phyloP scores from a whole-genome alignment of 2,888 invertebrate genomes.

The Andrena praecox region DNA sequence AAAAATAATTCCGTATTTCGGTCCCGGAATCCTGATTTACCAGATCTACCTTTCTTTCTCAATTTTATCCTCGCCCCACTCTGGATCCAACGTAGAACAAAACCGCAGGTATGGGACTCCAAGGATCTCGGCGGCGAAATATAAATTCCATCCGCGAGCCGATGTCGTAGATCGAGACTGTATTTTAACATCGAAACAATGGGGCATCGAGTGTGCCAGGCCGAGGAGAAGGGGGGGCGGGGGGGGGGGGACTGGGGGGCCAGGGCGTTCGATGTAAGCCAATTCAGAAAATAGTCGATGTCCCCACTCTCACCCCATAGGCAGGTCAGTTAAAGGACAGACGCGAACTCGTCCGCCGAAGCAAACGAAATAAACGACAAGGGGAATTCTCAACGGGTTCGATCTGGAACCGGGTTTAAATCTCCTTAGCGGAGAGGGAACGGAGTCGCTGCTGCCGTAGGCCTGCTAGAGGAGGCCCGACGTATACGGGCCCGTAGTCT shows the following conservation, averaged over 20 bases:
- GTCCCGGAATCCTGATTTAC: constrained; percentile 40
- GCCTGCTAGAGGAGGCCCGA: constrained; percentile 41
- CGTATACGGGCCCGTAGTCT: constrained; percentile 23
- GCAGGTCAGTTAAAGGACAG: constrained; percentile 56
- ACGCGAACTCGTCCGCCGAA: constrained; percentile 28
- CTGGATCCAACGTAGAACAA: neutral
- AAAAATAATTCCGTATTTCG: neutral
- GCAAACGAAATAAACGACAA: constrained; percentile 62
- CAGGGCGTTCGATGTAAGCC: constrained; percentile 27
- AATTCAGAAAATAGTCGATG: constrained; percentile 47
- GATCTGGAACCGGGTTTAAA: constrained; percentile 72
- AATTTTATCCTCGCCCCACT: neutral
- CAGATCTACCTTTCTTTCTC: constrained; percentile 19
- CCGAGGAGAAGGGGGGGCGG: neutral
- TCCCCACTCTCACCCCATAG: neutral
- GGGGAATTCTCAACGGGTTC: constrained; percentile 64
- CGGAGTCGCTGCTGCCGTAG: constrained; percentile 56
- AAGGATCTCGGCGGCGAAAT: neutral
- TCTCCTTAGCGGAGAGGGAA: constrained; percentile 64
- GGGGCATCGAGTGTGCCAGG: neutral
- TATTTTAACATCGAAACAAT: constrained; percentile 8
- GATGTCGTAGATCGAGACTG: neutral
- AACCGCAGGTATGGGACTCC: constrained; percentile 8
- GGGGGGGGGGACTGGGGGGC: constrained; percentile 7
- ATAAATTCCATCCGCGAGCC: no score